Evolutionary conservation across 1,140 invertebrate species (phyloP).

Genomic region (Lasioglossum albipes): DNA sequence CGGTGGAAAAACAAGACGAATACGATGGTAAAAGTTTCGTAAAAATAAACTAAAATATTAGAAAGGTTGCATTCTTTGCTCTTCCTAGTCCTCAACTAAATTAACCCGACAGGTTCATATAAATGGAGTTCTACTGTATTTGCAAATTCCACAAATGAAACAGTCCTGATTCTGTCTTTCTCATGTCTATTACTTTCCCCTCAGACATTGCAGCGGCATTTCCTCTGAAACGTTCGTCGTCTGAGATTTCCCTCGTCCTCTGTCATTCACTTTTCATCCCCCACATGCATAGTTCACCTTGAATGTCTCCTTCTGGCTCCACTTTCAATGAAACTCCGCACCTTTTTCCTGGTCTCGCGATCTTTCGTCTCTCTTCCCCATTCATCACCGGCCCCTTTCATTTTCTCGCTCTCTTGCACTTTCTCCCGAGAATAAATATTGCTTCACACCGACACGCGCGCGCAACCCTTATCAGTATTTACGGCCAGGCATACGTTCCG

Average conservation of each 20-base stretch:
- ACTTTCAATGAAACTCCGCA: too few species aligned
- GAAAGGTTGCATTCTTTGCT: too few species aligned
- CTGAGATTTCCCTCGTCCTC: neutral
- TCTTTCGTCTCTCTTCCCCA: neutral
- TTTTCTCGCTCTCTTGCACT: slow-evolving; percentile 29
- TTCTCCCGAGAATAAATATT: slow-evolving; percentile 43
- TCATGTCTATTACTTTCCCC: neutral
- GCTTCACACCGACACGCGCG: neutral
- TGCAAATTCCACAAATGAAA: too few species aligned
- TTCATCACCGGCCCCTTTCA: slow-evolving; percentile 37
- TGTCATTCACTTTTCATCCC: slow-evolving; percentile 13
- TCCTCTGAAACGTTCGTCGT: neutral
- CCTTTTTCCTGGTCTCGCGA: neutral
- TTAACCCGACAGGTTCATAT: too few species aligned
- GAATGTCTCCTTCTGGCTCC: neutral
- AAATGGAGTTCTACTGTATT: too few species aligned
- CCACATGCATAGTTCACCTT: slow-evolving; percentile 4
- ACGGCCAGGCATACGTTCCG: slow-evolving; percentile 12
- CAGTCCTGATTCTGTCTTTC: too few species aligned
- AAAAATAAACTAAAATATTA: too few species aligned
- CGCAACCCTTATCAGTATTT: slow-evolving; percentile 34
- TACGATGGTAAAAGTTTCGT: too few species aligned
- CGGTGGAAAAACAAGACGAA: too few species aligned
- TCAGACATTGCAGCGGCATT: neutral
- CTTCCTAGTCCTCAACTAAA: too few species aligned